phyloP scores from a whole-genome alignment of 92 coral and sea anemone species.

The Palythoa grandiflora region DNA sequence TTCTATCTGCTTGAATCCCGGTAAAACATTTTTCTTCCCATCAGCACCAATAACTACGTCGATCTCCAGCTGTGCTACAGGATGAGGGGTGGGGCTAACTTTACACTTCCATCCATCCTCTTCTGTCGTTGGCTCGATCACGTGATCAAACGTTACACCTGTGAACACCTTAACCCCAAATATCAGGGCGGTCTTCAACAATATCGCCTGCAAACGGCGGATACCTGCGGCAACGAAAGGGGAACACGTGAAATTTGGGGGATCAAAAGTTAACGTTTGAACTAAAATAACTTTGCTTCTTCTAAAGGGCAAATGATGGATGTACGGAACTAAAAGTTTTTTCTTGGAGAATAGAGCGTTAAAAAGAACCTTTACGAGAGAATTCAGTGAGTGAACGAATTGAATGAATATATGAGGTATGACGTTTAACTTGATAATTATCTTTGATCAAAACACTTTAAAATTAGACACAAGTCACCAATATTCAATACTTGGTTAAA shows the following conservation, averaged over 20 bases:
- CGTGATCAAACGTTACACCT: conserved; percentile 91
- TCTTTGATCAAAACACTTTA: too few relatives aligned
- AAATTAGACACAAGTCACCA: too few relatives aligned
- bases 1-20: conserved; percentile 94
- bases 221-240: conserved; percentile 70
- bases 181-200: conserved; percentile 92
- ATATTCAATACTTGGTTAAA: too few relatives aligned
- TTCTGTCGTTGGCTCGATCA: conserved; percentile 83
- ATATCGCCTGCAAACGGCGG: conserved; percentile 80
- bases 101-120: conserved; percentile 94
- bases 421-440: too few relatives aligned
- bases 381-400: too few relatives aligned
- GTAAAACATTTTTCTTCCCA: conserved; percentile 94
- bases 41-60: conserved; percentile 97
- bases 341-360: too few relatives aligned
- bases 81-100: conserved; percentile 85
- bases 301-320: too few relatives aligned
- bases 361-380: too few relatives aligned
- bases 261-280: background rate
- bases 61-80: conserved; percentile 77
- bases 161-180: conserved; percentile 92
- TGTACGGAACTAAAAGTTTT: too few relatives aligned
- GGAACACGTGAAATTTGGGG: background rate
- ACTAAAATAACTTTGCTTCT: background rate
- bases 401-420: too few relatives aligned